Base-by-base conservation (phyloP, 2,797 vertebrate species). In the Delichon dasypus region DNA sequence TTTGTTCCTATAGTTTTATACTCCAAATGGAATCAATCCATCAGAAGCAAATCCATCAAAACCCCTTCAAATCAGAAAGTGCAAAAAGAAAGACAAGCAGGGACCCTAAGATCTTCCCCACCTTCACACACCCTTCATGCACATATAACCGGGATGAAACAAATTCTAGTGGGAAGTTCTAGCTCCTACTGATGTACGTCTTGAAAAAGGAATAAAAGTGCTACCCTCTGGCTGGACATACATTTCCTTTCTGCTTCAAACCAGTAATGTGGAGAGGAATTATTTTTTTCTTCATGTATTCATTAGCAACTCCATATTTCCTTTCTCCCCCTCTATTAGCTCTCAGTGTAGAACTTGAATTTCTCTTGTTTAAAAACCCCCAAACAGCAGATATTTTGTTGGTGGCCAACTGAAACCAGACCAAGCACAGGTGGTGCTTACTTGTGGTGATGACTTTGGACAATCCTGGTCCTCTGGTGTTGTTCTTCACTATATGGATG, bases 401-500 rank as follows among this genome's bases (percentile, higher is more conserved):
- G 30, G 32, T 72, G 67, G 20, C 22, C 55, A 48, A 1, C 45
- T 32, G 42, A 55, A 70, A 17, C 27, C 34, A 53, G 40, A 9
- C 12, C 58, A 77, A 22, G 51, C 1, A 9, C 5, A 55, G 18
- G 27, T 8, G 51, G 25, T 84, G 93, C 99, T 99, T 97, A 99
- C 99, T 99, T 96, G 99, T 99, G 82, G 99, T 97, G 50, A 99
- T 97, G 54, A 98, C 98, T 92, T 96, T 99, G 73, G 98, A 99
- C 22, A 99, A 96, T n/a, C 98, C 98, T 4, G 98, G 99, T 82
- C 99, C 99, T 30, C 98, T 98, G 57, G 98, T 99, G 45, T 98
- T 99, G 97, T 99, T 99, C 96, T 99, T 99, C 96, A 99, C 98
- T 6, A 98, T 98, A 78, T 99, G 98, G 91, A 99, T 98, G 51